These are phyloP conservation scores for Orthosia incerta DNA, from an alignment of 2,888 invertebrate genomes.

Conservation along the genomic window DNA sequence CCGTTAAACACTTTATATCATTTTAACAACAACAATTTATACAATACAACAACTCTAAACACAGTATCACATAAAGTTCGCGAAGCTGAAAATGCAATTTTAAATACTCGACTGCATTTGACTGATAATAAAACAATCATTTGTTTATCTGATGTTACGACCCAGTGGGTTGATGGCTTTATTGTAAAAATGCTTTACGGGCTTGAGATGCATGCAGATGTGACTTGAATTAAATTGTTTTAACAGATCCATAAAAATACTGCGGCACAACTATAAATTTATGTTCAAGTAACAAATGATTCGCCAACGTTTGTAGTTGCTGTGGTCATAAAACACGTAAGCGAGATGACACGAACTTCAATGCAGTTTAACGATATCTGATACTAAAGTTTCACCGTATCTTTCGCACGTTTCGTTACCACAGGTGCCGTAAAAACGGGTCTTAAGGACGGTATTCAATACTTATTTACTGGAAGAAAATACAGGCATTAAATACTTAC, in stretches of 20 bases:
- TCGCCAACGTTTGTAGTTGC: too few species aligned
- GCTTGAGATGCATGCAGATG: slow-evolving; percentile 29
- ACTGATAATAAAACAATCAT: slow-evolving; percentile 64
- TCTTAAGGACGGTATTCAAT: too few species aligned
- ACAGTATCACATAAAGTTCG: slow-evolving; percentile 49
- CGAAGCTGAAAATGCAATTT: slow-evolving; percentile 68
- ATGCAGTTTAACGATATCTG: neutral
- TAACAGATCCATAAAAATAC: slow-evolving; percentile 1
- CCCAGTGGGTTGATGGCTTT: slow-evolving; percentile 62
- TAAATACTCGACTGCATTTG: slow-evolving; percentile 60
- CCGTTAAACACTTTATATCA: neutral
- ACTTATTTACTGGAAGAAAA: too few species aligned
- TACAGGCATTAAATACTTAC: too few species aligned
- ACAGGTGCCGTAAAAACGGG: neutral
- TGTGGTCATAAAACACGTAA: neutral
- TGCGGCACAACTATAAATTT: too few species aligned
- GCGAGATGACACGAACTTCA: neutral
- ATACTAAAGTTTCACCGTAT: neutral
- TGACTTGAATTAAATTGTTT: slow-evolving; percentile 19
- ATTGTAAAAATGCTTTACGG: slow-evolving; percentile 55
- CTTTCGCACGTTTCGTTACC: neutral
- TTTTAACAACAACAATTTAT: slow-evolving; percentile 8
- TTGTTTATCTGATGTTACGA: slow-evolving; percentile 64
- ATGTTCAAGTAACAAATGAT: neutral
- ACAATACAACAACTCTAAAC: slow-evolving; percentile 24